These are phyloP conservation scores for Ametastegia equiseti DNA, from an alignment of 2,888 invertebrate genomes.

Conservation along the genomic window DNA sequence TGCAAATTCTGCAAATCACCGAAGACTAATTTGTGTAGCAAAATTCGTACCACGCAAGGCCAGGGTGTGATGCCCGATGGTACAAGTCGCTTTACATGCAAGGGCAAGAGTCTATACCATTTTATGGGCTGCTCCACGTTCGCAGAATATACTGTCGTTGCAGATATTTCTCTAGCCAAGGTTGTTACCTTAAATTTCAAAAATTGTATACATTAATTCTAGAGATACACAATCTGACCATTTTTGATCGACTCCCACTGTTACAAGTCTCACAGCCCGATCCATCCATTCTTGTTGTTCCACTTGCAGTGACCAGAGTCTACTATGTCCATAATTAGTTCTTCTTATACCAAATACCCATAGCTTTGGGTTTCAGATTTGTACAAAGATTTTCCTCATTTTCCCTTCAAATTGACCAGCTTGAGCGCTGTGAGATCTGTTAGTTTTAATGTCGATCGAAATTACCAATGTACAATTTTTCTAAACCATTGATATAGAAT, in stretches of 20 bases:
- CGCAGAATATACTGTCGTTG: slow-evolving; percentile 95
- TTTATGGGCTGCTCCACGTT: slow-evolving; percentile 99
- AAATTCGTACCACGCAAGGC: slow-evolving; percentile 92
- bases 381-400: neutral
- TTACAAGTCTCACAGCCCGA: no score
- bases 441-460: no score
- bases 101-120: slow-evolving; percentile 88
- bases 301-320: no score
- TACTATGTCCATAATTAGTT: no score
- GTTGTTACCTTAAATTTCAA: slow-evolving; percentile 75
- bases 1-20: slow-evolving; percentile 97
- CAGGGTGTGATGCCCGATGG: slow-evolving; percentile 96
- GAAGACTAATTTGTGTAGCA: slow-evolving; percentile 98
- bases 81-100: slow-evolving; percentile 89
- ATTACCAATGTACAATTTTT: neutral
- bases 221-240: neutral
- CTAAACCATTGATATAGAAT: neutral
- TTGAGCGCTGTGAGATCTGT: no score
- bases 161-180: slow-evolving; percentile 97
- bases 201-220: neutral
- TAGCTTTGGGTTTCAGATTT: no score
- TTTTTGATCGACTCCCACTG: neutral
- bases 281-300: no score
- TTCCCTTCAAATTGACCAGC: no score
- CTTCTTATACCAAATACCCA: no score